Percentiles rank a stretch among this genome's conserved stretches.
Conservation (phyloP, 2,888 invertebrate species). For the Fragum sueziense region DNA sequence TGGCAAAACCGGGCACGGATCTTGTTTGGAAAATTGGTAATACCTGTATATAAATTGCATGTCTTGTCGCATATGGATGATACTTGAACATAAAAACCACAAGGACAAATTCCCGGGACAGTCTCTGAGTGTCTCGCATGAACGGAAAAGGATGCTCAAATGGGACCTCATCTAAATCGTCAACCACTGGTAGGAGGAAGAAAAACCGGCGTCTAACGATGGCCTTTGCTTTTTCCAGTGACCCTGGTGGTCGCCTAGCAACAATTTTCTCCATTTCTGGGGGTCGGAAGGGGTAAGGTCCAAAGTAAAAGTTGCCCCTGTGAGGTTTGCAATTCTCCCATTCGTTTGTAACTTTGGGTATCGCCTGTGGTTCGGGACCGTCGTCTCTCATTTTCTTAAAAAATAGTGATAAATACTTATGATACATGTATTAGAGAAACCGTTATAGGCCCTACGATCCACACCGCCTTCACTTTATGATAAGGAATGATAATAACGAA, state of each 20-base stretch:
- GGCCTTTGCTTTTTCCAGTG: slow-evolving; percentile 11
- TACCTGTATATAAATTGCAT: slow-evolving; percentile 42
- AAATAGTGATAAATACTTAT: neutral
- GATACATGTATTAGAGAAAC: neutral
- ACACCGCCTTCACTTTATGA: too few relatives aligned
- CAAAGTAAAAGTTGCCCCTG: neutral
- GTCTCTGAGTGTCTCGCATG: neutral
- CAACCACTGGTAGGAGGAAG: neutral
- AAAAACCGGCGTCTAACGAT: neutral
- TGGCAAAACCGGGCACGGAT: neutral
- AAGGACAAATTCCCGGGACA: neutral
- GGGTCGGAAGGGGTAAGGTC: neutral
- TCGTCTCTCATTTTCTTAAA: neutral
- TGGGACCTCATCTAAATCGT: slow-evolving; percentile 23
- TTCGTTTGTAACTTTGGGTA: neutral
- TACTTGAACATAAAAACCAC: slow-evolving; percentile 41
- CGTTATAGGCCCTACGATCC: too few relatives aligned
- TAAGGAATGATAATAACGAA: too few relatives aligned
- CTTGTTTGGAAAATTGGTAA: neutral
- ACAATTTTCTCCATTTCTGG: neutral
- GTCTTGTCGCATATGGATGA: slow-evolving; percentile 34
- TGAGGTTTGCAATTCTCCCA: neutral
- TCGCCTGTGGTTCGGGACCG: neutral
- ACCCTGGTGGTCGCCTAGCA: neutral
- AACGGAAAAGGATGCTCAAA: neutral